phyloP scores from a whole-genome alignment of 2,888 invertebrate species.

The Anaspis maculata region DNA sequence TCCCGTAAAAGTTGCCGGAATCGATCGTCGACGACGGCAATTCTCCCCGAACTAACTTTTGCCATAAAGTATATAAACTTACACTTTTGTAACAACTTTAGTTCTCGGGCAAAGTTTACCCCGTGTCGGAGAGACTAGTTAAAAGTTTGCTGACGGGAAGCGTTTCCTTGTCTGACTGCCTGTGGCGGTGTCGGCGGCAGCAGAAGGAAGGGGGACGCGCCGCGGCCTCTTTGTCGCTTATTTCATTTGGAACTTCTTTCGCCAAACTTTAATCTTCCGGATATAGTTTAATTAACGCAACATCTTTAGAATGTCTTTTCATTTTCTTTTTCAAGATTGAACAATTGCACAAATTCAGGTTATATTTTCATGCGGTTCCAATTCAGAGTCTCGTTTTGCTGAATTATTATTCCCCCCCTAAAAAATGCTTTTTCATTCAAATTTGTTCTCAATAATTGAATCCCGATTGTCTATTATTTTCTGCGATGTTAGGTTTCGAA shows the following conservation, averaged over 20 bases:
- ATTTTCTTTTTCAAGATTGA: too few species aligned
- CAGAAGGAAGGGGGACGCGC: slow-evolving; percentile 13
- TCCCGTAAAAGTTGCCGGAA: slow-evolving; percentile 15
- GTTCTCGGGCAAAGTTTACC: slow-evolving; percentile 38
- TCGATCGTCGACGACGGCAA: slow-evolving; percentile 18
- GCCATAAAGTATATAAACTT: slow-evolving; percentile 46
- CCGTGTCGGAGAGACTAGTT: slow-evolving; percentile 35
- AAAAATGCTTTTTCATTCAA: too few species aligned
- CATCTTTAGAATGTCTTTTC: too few species aligned
- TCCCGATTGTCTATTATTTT: too few species aligned
- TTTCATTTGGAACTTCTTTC: slow-evolving; percentile 28
- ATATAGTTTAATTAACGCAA: slow-evolving; percentile 35
- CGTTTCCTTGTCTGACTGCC: slow-evolving; percentile 24
- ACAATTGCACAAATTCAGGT: too few species aligned
- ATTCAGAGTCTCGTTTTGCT: too few species aligned
- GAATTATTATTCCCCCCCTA: too few species aligned
- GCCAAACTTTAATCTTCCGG: slow-evolving; percentile 33
- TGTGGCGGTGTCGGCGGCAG: slow-evolving; percentile 6
- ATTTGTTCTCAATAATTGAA: too few species aligned
- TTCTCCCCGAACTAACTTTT: slow-evolving; percentile 41
- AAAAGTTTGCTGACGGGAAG: slow-evolving; percentile 32
- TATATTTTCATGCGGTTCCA: too few species aligned
- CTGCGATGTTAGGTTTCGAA: too few species aligned
- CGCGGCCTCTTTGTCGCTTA: slow-evolving; percentile 25
- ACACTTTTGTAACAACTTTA: slow-evolving; percentile 45